phyloP scores from a whole-genome alignment of 2,888 invertebrate genomes.

The Cephus pygmeus region DNA sequence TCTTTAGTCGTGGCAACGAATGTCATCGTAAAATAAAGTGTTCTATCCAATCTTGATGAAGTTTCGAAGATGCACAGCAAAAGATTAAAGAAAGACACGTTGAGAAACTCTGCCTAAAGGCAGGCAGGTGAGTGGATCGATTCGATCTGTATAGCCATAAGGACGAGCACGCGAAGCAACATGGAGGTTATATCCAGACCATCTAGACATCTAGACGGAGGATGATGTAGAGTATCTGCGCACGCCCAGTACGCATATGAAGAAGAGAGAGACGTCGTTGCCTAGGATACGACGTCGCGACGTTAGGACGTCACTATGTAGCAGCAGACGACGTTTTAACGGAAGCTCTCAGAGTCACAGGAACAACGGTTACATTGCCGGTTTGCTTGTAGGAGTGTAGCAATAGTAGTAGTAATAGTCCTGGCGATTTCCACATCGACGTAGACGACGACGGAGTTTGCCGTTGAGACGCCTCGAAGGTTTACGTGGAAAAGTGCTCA shows the following conservation, averaged over 20 bases:
- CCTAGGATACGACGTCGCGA: conserved; percentile 38
- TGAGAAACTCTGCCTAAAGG: conserved; percentile 25
- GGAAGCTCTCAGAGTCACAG: background rate
- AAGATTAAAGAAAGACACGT: conserved; percentile 14
- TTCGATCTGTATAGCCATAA: conserved; percentile 21
- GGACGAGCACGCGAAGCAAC: background rate
- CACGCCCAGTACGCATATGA: background rate
- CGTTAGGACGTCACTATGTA: background rate
- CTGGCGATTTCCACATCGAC: background rate
- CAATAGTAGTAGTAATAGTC: background rate
- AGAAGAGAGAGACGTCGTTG: conserved; percentile 26
- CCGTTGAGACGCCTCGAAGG: background rate
- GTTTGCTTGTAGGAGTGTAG: background rate
- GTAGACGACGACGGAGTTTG: background rate
- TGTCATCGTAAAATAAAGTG: background rate
- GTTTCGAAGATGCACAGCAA: background rate
- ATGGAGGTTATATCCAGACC: background rate
- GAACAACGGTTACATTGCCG: background rate
- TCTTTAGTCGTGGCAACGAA: background rate
- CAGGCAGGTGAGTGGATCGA: conserved; percentile 44
- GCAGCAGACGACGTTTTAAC: background rate
- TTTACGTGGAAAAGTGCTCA: background rate
- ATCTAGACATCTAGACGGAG: background rate
- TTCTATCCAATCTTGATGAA: background rate
- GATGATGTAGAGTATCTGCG: background rate